Base-by-base conservation (phyloP, 2,113 vertebrate species). In the Neogobius melanostomus region DNA sequence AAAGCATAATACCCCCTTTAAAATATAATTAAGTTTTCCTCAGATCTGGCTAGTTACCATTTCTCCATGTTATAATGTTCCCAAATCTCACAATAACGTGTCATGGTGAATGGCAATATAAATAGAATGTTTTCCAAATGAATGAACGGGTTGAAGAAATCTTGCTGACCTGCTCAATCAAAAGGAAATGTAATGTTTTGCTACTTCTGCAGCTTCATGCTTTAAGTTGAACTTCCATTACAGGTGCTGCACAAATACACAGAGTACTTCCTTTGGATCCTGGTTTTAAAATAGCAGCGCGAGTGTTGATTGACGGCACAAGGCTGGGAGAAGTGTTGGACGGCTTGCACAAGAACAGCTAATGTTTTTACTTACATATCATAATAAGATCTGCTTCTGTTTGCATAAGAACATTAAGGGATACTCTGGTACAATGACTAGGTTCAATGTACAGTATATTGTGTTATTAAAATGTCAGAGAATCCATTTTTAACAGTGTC, bases 281-380 rank as follows among this genome's bases (percentile, higher is more conserved):
- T 51, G 64, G 12, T 12, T 85, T 60, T 66, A 76, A 81, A 89
- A 86, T 85, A 90, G 81, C 79, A 71, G 49, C 9, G 74, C 78
- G 57, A 69, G 73, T 76, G 77, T 49, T 66, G 59, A 64, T 71
- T 67, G 85, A 82, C 77, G 81, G 79, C 88, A 88, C 85, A 85
- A 77, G 84, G 85, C 84, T 84, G 75, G 62, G 64, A 52, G 59
- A 61, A 67, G 69, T 64, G 73, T 50, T 69, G 61, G 78, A 80
- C 76, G 65, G 69, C 76, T 84, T 76, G 87, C 77, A 85, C 85
- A 73, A 80, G 42, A 75, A 72, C 74, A 71, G 77, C 76, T 74
- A 77, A 70, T 77, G 81, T 75, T 75, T 64, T 61, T 68, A 74
- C 84, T 76, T 70, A 66, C 64, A 76, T 74, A 83, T 77, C 79